Conservation (phyloP, 2,797 vertebrate species). For the Melanogrammus aeglefinus region DNA sequence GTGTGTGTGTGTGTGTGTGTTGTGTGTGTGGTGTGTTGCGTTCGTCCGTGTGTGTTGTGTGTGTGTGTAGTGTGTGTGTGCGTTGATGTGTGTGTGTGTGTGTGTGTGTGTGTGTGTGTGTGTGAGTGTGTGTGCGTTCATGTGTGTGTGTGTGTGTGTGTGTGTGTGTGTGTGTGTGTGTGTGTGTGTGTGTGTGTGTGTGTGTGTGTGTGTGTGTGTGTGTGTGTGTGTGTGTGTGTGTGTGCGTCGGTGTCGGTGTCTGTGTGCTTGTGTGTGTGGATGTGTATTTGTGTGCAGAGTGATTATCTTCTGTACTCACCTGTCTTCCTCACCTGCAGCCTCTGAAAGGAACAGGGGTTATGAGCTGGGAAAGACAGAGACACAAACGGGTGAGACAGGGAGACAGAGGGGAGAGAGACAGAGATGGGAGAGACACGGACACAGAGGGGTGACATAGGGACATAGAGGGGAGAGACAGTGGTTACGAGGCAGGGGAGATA, state of each 20-base stretch:
- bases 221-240: constrained; percentile 32
- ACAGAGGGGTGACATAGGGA: too few relatives aligned
- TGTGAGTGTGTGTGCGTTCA: constrained; percentile 40
- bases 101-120: constrained; percentile 29
- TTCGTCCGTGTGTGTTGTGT: too few relatives aligned
- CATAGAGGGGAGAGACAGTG: not conserved
- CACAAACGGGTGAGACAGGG: constrained; percentile 55
- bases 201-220: constrained; percentile 29
- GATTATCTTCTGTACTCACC: constrained; percentile 64
- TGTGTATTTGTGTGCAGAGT: constrained; percentile 23
- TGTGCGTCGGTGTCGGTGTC: too few relatives aligned
- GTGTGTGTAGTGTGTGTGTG: constrained; percentile 36
- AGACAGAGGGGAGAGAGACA: too few relatives aligned
- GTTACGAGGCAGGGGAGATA: not conserved
- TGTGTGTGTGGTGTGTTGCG: constrained; percentile 41
- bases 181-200: constrained; percentile 36
- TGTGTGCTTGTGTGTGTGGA: constrained; percentile 33
- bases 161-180: constrained; percentile 36
- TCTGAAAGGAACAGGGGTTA: constrained; percentile 71
- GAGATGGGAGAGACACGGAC: not conserved
- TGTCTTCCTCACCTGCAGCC: constrained; percentile 75
- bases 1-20: constrained; percentile 37
- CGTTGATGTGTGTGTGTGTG: constrained; percentile 15
- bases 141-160: constrained; percentile 28
- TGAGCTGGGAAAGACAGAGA: constrained; percentile 53